Evolutionary conservation across 2,797 vertebrate genomes (phyloP).

Genomic region (Micrastur ruficollis): DNA sequence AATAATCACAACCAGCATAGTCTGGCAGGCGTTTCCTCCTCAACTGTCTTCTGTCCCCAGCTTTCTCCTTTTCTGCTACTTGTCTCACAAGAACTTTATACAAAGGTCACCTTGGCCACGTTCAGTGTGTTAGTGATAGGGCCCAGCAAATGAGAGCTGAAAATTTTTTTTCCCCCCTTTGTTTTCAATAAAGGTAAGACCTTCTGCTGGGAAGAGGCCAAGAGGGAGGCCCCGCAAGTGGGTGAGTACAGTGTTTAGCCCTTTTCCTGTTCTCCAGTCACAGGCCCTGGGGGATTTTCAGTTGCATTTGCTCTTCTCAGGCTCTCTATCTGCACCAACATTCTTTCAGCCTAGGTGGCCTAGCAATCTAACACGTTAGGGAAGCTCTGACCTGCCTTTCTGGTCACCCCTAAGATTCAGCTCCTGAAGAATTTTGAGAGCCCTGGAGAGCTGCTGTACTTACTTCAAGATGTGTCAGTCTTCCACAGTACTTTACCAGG

Average conservation of each 20-base stretch:
- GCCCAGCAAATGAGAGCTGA: background rate
- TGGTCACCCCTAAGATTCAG: background rate
- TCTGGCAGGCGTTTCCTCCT: background rate
- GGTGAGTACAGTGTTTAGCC: slow-evolving; percentile 22
- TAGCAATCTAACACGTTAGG: background rate
- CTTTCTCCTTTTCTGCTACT: background rate
- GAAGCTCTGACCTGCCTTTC: background rate
- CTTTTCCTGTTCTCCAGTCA: background rate
- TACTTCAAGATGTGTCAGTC: background rate
- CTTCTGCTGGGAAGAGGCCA: slow-evolving; percentile 34
- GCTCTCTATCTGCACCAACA: background rate
- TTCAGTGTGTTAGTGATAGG: background rate
- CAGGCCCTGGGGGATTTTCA: background rate
- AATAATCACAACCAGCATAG: background rate
- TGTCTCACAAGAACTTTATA: background rate
- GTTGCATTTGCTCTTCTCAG: background rate
- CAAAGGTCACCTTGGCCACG: background rate
- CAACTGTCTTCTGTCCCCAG: background rate
- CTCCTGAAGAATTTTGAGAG: background rate
- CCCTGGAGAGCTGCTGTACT: background rate
- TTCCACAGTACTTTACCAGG: background rate
- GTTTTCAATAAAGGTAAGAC: slow-evolving; percentile 25
- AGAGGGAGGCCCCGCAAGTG: slow-evolving; percentile 70
- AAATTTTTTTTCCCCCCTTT: background rate
- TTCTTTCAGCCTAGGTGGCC: background rate